These are phyloP conservation scores for Kradibia gibbosae DNA, from an alignment of 1,140 invertebrate species.

Conservation along the genomic window DNA sequence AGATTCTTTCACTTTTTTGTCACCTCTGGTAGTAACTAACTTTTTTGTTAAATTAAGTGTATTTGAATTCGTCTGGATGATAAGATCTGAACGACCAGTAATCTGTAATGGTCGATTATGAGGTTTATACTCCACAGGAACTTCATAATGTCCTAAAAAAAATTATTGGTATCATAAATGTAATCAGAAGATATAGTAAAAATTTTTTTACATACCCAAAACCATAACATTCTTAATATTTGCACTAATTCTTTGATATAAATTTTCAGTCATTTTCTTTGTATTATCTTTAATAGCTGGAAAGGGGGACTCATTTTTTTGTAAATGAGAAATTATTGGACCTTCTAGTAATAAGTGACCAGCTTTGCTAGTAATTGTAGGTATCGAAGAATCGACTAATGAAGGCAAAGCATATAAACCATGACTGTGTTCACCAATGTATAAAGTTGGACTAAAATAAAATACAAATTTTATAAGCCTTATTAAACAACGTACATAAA, in stretches of 20 bases:
- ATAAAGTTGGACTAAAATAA: conserved; percentile 87
- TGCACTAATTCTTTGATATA: conserved; percentile 55
- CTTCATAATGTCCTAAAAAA: conserved; percentile 82
- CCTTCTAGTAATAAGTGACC: conserved; percentile 81
- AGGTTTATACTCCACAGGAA: conserved; percentile 73
- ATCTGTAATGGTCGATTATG: conserved; percentile 73
- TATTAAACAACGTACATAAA: not conserved
- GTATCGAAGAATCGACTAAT: conserved; percentile 87
- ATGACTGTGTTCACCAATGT: conserved; percentile 91
- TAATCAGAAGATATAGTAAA: not conserved
- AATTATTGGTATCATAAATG: not conserved
- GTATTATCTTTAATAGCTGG: conserved; percentile 11
- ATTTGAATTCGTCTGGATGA: conserved; percentile 61
- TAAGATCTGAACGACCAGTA: conserved; percentile 71
- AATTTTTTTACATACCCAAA: conserved; percentile 48
- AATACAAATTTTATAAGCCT: not conserved
- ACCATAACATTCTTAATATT: conserved; percentile 60
- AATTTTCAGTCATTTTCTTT: conserved; percentile 54
- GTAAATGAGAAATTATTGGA: conserved; percentile 70
- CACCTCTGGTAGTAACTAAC: not conserved
- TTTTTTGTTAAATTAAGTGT: conserved; percentile 38
- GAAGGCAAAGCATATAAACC: conserved; percentile 94
- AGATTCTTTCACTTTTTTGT: conserved; percentile 47
- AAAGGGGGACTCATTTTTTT: conserved; percentile 57
- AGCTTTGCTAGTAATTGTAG: conserved; percentile 79